Evolutionary conservation across 1,140 invertebrate species (phyloP).

Genomic region (Ostrea denselamellosa): DNA sequence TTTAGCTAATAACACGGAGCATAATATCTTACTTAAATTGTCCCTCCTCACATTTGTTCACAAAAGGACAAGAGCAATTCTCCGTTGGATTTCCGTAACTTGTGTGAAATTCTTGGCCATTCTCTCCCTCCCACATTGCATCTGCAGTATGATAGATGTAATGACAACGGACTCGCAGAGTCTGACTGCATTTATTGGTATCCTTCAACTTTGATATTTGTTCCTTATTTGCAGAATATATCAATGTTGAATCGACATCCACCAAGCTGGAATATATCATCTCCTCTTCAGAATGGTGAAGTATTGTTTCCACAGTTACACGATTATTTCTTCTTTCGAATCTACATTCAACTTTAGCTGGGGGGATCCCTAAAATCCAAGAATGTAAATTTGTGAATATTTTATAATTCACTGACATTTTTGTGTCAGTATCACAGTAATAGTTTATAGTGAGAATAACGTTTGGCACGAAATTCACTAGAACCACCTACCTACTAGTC

Average conservation of each 20-base stretch:
- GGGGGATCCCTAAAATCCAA: neutral
- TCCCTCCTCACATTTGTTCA: conserved; percentile 34
- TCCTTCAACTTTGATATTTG: conserved; percentile 44
- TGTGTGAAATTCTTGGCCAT: conserved; percentile 2
- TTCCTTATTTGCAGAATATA: conserved; percentile 3
- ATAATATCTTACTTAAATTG: conserved; percentile 31
- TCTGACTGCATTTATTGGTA: conserved; percentile 36
- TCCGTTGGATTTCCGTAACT: neutral
- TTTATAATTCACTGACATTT: no score
- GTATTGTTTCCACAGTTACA: conserved; percentile 11
- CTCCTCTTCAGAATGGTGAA: conserved; percentile 47
- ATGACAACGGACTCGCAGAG: conserved; percentile 34
- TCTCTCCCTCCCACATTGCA: neutral
- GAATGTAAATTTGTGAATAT: neutral
- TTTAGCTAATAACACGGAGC: neutral
- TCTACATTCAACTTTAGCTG: conserved; percentile 35
- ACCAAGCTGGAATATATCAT: neutral
- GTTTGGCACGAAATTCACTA: no score
- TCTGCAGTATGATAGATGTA: neutral
- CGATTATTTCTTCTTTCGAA: neutral
- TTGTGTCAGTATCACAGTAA: no score
- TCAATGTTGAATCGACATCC: neutral
- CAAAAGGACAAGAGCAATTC: conserved; percentile 47
- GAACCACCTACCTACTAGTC: no score
- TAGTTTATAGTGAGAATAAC: no score